Evolutionary conservation across 2,113 vertebrate species (phyloP).

Genomic region (Stigmatopora argus): DNA sequence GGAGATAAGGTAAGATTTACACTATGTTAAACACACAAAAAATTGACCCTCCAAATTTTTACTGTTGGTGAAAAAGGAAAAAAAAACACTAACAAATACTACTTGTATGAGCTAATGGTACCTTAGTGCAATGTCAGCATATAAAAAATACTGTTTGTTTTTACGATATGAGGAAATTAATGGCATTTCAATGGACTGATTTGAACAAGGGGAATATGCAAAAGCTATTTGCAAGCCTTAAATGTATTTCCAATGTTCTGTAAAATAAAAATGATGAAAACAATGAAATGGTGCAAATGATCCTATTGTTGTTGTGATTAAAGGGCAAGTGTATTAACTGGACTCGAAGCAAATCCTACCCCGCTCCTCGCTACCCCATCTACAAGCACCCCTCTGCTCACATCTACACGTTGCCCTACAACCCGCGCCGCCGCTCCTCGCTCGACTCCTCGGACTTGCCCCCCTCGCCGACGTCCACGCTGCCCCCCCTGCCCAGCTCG

Average conservation of each 20-base stretch:
- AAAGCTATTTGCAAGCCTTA: no score
- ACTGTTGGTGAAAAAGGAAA: neutral
- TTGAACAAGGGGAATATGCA: neutral
- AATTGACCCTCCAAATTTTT: neutral
- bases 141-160: neutral
- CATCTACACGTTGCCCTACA: slow-evolving; percentile 70
- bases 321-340: slow-evolving; percentile 92
- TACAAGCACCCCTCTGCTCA: slow-evolving; percentile 75
- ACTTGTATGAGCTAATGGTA: neutral
- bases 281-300: neutral
- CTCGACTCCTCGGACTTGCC: slow-evolving; percentile 49
- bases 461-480: slow-evolving; percentile 62
- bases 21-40: neutral
- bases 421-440: slow-evolving; percentile 41
- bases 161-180: no score
- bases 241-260: neutral
- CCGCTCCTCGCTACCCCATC: slow-evolving; percentile 77
- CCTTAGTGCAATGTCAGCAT: no score
- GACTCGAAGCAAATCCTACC: slow-evolving; percentile 77
- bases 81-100: neutral
- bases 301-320: neutral
- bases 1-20: slow-evolving; percentile 85
- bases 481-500: slow-evolving; percentile 67
- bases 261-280: neutral
- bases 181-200: neutral